Conservation (phyloP, 2,113 vertebrate genomes). For the Erpornis zantholeuca region DNA sequence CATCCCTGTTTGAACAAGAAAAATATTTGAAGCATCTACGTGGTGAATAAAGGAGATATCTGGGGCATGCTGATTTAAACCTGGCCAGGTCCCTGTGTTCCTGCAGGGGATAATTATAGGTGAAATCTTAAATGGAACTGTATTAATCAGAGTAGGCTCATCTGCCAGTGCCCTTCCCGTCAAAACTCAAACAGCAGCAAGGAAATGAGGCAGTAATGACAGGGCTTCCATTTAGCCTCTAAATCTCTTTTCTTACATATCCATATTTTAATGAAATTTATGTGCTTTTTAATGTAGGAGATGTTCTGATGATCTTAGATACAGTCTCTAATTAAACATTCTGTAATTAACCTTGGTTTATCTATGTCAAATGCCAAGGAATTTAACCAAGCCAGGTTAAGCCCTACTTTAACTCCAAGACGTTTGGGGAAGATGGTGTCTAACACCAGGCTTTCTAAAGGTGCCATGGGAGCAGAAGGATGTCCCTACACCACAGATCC, state of each 20-base stretch:
- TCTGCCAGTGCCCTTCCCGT: neutral
- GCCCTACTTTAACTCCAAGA: neutral
- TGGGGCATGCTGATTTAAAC: neutral
- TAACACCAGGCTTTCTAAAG: neutral
- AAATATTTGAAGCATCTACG: neutral
- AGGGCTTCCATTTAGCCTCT: neutral
- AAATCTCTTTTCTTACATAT: neutral
- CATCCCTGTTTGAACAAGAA: neutral
- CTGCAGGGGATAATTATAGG: slow-evolving; percentile 31
- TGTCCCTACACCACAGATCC: neutral
- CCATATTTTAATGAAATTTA: slow-evolving; percentile 17
- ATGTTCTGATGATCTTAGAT: slow-evolving; percentile 11
- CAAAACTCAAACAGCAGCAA: slow-evolving; percentile 7
- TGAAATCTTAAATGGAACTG: neutral
- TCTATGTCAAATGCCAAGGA: neutral
- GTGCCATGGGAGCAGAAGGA: neutral
- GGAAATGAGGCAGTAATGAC: slow-evolving; percentile 30
- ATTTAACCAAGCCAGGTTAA: slow-evolving; percentile 8
- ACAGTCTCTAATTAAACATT: slow-evolving; percentile 31
- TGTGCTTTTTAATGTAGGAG: neutral
- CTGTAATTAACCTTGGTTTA: slow-evolving; percentile 25
- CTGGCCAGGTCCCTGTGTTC: neutral
- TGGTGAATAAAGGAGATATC: neutral
- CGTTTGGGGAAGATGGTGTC: neutral
- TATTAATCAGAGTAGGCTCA: slow-evolving; percentile 10